Base-by-base conservation (phyloP, 2,113 vertebrate genomes). In the Lutjanus erythropterus region DNA sequence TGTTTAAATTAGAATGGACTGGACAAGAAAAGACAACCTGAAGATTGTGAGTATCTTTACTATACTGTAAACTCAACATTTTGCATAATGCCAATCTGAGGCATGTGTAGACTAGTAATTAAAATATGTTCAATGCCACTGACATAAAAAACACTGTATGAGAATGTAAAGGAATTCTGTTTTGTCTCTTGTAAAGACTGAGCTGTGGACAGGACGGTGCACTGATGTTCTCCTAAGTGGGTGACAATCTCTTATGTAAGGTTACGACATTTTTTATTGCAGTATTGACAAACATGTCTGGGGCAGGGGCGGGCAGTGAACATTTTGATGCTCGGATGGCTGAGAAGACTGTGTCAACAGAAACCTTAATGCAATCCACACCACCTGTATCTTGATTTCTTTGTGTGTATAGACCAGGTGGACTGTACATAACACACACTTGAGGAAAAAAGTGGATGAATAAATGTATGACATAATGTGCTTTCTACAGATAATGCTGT, bases 1-100 rank as follows among this genome's bases (percentile, higher is more conserved):
- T 60, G 16, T 59, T 75, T 77, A 25, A 50, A 60, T 41, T 29
- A 23, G 61, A 50, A 35, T 44, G 16, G 19, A 56, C 23, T 68
- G 58, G 35, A 85, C 71, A 49, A 41, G 41, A 80, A 74, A 65
- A 49, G 41, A 77, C 3, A 78, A 83, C 60, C 39, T 76, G 33
- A 88, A 72, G 81, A 90, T 91, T 88, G 81, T 86, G 83, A 78
- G 74, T 77, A 75, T 89, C 69, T 84, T 80, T 2, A 56, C 21
- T 37, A 53, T 16, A 21, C 71, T 83, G 73, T 70, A 33, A 78
- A 33, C 58, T 85, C 56, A 77, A 62, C 14, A 72, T 85, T 76
- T 84, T 33, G 31, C 74, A 75, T 84, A 53, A 58, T 69, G 39
- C 53, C 37, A 79, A 78, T 66, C 44, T 70, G 44, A 16, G 55